A percentile compares a stretch with the other conserved stretches of the same genome.
phyloP scores from a whole-genome alignment of 2,113 vertebrate genomes.

The Arvicanthis niloticus region DNA sequence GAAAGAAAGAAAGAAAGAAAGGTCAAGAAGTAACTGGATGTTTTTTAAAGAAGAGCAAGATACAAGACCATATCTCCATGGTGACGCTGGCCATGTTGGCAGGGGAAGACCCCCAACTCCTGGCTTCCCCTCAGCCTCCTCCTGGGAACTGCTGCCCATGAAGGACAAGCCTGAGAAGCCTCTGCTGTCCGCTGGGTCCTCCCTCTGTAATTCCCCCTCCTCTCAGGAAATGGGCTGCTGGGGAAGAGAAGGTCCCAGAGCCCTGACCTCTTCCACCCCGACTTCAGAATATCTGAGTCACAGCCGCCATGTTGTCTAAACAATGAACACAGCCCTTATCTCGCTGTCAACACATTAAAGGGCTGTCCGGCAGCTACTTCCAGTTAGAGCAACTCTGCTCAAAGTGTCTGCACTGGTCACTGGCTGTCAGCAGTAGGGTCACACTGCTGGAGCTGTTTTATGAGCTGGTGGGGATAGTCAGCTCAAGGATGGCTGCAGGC shows the following conservation, averaged over 20 bases:
- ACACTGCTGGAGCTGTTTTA: not conserved
- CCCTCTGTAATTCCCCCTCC: slow-evolving; percentile 39
- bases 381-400: slow-evolving; percentile 74
- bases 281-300: slow-evolving; percentile 80
- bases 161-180: not conserved
- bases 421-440: not conserved
- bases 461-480: not conserved
- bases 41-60: not conserved
- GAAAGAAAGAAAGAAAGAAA: not conserved
- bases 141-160: not conserved
- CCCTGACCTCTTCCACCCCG: slow-evolving; percentile 78
- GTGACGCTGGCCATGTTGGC: not conserved
- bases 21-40: not conserved
- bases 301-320: slow-evolving; percentile 77
- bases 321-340: slow-evolving; percentile 78
- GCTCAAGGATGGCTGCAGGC: not conserved
- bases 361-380: slow-evolving; percentile 70
- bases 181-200: slow-evolving; percentile 48
- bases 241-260: slow-evolving; percentile 68
- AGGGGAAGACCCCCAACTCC: not conserved
- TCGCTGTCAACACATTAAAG: slow-evolving; percentile 77
- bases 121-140: not conserved
- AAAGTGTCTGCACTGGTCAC: not conserved
- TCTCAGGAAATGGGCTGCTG: slow-evolving; percentile 81
- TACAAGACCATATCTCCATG: not conserved